Base-by-base conservation (phyloP, 2,797 vertebrate species). In the Crenuchus spilurus region DNA sequence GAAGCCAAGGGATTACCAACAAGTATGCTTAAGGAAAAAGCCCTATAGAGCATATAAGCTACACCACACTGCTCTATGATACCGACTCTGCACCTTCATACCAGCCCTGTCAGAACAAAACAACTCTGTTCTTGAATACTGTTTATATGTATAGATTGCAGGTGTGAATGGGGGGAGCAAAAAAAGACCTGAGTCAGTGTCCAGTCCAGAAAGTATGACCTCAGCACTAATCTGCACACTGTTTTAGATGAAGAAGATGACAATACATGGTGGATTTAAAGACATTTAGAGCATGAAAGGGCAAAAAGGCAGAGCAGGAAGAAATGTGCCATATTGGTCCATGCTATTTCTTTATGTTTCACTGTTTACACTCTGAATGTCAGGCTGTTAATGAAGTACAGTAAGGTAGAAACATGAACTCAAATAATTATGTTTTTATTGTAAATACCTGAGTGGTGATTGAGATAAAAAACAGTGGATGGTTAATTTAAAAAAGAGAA, bases 371-470 rank as follows among this genome's bases (percentile, higher is more conserved):
- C 37, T 20, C 39, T 61, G 44, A 4, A 22, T 24, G 9, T 20
- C 31, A 39, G 14, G 37, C 18, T 37, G 64, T 73, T 62, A 74
- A 63, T 64, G 55, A 68, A 54, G n/a, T 57, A 41, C 57, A 48
- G 3, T 54, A 9, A 6, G 20, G n/a, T 7, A 39, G 55, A 51
- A 73, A 10, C 52, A 24, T 20, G 24, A 7, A 41, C 20, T 26
- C 0, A 2, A 24, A 20, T 20, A 18, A 44, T 54, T 28, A 33
- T 44, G 35, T 41, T 52, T 52, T 46, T 26, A n/a, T 16, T 14
- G 37, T 69, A 73, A 82, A 77, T 82, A 49, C 7, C 20, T 24
- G 31, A 39, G 10, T 30, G 70, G 13, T 44, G 28, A 42, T 22
- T 33, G 26, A 24, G 18, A 35, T 31, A 55, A 20, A 79, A 57